These are phyloP conservation scores for Procavia capensis DNA, from an alignment of 2,113 vertebrate genomes.

Conservation along the genomic window DNA sequence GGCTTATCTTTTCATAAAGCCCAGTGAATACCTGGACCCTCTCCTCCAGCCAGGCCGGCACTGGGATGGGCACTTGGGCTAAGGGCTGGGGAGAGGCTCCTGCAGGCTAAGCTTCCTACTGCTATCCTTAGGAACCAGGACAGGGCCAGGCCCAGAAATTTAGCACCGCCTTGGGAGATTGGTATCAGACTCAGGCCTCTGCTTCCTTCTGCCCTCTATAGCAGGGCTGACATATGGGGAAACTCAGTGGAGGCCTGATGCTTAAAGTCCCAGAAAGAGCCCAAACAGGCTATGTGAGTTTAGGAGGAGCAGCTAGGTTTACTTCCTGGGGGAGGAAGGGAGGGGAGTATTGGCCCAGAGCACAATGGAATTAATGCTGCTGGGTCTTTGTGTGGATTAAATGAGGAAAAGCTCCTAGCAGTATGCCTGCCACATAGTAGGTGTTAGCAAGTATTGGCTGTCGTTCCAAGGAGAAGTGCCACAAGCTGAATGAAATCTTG, in stretches of 20 bases:
- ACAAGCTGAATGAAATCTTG: not conserved
- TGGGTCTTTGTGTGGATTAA: not conserved
- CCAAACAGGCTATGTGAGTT: not conserved
- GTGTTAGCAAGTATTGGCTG: not conserved
- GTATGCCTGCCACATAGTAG: not conserved
- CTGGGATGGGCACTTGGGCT: not conserved
- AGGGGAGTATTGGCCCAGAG: not conserved
- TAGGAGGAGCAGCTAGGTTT: not conserved
- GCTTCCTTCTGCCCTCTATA: not conserved
- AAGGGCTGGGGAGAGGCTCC: not conserved
- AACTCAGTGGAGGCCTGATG: not conserved
- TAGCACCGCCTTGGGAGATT: not conserved
- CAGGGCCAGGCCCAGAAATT: not conserved
- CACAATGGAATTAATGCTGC: not conserved
- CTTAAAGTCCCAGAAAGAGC: not conserved
- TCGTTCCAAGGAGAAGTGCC: not conserved
- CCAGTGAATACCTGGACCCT: not conserved
- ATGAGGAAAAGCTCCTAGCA: not conserved
- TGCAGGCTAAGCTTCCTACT: not conserved
- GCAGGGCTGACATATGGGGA: not conserved
- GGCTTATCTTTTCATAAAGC: not conserved
- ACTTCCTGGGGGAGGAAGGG: slow-evolving; percentile 31
- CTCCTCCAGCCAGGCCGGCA: not conserved
- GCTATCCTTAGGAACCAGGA: not conserved
- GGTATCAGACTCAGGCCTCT: not conserved